phyloP scores from a whole-genome alignment of 2,113 vertebrate genomes.

The Bucco capensis region DNA sequence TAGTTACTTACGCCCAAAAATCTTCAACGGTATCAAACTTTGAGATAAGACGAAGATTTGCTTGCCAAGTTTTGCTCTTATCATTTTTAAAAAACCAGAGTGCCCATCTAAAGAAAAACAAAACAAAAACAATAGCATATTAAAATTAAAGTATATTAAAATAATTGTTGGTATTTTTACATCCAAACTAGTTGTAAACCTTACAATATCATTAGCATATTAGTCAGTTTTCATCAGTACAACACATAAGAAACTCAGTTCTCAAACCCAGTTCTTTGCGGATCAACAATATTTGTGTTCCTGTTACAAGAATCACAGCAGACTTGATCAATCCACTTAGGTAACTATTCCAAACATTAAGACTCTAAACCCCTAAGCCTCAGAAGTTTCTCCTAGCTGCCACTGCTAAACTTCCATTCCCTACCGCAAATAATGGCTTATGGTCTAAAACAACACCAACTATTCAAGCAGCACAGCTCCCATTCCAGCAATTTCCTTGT shows the following conservation, averaged over 20 bases:
- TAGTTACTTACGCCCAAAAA: slow-evolving; percentile 96
- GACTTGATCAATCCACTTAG: not conserved
- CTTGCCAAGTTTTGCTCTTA: slow-evolving; percentile 99
- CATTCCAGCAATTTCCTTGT: not conserved
- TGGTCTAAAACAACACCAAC: not conserved
- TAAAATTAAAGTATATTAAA: not conserved
- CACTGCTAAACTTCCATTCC: not conserved
- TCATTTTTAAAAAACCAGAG: slow-evolving; percentile 99
- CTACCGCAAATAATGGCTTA: not conserved
- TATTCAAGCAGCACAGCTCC: not conserved
- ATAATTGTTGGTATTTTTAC: not conserved
- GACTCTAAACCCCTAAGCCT: not conserved
- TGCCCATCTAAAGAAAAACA: slow-evolving; percentile 85
- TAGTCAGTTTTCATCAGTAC: not conserved
- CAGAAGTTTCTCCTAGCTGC: not conserved
- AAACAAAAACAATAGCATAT: not conserved
- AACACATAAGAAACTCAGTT: not conserved
- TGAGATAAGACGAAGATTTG: slow-evolving; percentile 96
- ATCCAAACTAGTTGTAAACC: not conserved
- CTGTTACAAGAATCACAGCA: not conserved
- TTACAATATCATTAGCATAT: not conserved
- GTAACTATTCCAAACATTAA: not conserved
- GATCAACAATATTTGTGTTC: not conserved
- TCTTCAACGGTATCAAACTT: slow-evolving; percentile 98
- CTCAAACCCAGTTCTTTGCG: not conserved